Evolutionary conservation across 2,888 invertebrate species (phyloP).

Genomic region (Nemapogon koenigi): DNA sequence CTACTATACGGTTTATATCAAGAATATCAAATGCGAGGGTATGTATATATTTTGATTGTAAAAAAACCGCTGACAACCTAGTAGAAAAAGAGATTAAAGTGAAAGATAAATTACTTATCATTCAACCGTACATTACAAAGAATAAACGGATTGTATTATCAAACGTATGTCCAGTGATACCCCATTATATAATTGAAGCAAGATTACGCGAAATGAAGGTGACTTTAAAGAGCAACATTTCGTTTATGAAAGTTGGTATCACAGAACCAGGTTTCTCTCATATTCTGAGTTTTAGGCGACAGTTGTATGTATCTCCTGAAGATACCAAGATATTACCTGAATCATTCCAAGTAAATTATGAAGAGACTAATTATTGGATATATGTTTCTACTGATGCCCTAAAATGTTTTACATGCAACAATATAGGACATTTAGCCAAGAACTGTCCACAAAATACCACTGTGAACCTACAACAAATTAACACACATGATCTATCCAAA

Average conservation of each 20-base stretch:
- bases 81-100: slow-evolving; percentile 11
- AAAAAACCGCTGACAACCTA: slow-evolving; percentile 13
- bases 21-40: slow-evolving; percentile 15
- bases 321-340: slow-evolving; percentile 11
- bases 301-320: slow-evolving; percentile 12
- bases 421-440: slow-evolving; percentile 12
- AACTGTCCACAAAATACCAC: slow-evolving; percentile 9
- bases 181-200: slow-evolving; percentile 5
- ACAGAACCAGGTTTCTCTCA: slow-evolving; percentile 3
- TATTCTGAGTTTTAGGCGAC: slow-evolving; percentile 7
- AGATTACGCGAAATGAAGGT: slow-evolving; percentile 1
- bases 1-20: slow-evolving; percentile 14
- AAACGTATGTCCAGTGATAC: slow-evolving; percentile 16
- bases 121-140: slow-evolving; percentile 15
- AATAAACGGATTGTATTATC: slow-evolving; percentile 18
- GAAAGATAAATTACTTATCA: slow-evolving; percentile 13
- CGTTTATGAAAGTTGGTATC: slow-evolving; percentile 6
- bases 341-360: slow-evolving; percentile 13
- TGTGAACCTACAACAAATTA: slow-evolving; percentile 1
- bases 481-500: no score
- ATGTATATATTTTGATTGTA: slow-evolving; percentile 14
- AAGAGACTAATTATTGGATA: slow-evolving; percentile 15
- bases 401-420: slow-evolving; percentile 14
- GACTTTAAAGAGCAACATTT: not conserved
- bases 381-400: slow-evolving; percentile 13